A percentile compares a stretch with the other conserved stretches of the same genome.
Conservation (phyloP, 2,888 invertebrate species). For the Sminthurinus aureus region DNA sequence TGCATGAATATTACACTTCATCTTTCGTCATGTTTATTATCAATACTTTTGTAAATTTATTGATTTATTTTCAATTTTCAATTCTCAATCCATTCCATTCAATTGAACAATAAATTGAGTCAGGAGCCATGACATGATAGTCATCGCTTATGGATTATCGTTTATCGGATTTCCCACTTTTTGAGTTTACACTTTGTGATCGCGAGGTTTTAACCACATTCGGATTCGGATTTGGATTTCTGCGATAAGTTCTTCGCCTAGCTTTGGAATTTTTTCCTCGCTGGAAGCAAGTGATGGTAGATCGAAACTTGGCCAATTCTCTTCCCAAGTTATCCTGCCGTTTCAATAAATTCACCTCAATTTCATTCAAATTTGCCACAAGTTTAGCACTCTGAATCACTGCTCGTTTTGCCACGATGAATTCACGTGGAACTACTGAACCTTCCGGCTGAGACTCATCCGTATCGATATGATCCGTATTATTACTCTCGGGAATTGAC, state of each 20-base stretch:
- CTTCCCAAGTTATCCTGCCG: not conserved
- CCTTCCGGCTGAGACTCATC: not conserved
- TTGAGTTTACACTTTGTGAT: not conserved
- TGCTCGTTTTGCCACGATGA: not conserved
- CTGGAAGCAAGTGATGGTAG: not conserved
- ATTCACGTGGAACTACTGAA: not conserved
- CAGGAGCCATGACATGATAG: too few relatives aligned
- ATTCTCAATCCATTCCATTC: too few relatives aligned
- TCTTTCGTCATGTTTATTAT: too few relatives aligned
- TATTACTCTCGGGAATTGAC: too few relatives aligned
- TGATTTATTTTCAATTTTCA: too few relatives aligned
- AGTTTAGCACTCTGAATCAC: conserved; percentile 6
- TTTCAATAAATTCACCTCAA: not conserved
- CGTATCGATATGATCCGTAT: too few relatives aligned
- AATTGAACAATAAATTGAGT: too few relatives aligned
- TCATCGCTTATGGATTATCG: too few relatives aligned
- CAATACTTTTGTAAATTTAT: too few relatives aligned
- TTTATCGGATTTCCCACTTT: too few relatives aligned
- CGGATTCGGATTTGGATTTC: not conserved
- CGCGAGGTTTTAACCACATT: not conserved
- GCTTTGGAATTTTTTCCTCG: not conserved
- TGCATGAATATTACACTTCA: too few relatives aligned
- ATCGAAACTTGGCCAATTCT: not conserved
- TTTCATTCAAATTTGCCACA: not conserved
- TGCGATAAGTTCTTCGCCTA: not conserved